Evolutionary conservation across 1,140 invertebrate genomes (phyloP), one percentile per base, ranked within the genome.

Genomic region (Ceratosolen solmsi): DNA sequence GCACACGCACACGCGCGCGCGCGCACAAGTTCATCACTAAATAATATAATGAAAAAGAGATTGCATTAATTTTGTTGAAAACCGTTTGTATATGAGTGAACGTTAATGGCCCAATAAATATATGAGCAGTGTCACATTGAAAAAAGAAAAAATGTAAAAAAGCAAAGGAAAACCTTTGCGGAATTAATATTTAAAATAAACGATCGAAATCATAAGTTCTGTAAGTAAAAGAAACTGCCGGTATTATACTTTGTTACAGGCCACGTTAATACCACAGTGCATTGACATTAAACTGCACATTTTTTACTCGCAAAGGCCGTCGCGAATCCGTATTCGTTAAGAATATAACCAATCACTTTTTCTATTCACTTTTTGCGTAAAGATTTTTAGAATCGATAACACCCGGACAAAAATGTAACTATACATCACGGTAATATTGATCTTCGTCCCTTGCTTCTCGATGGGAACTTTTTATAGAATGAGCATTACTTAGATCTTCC

Each of bases 311-410:
- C 15, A 36, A 36, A 17, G 60, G 15, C 30, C 30, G 60, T 65
- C 60, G 36, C 30, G 60, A 30, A 36, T 20, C 36, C 30, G 30
- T 9, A 65, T 65, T 65, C 17, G 4, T 65, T 65, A 22, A 36
- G 30, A 65, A 36, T 65, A 36, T 5, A 65, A 65, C 30, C 60
- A 65, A 65, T 65, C 33, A 13, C 60, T 65, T 65, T 65, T 65
- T 65, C 13, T 20, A 15, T 20, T 36, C 7, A 20, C 36, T 65
- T 65, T 8, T 65, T 65, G 30, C 13, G 15, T 65, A 65, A 60
- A 9, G 25, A 65, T 65, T 3, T 33, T 65, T 22, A 2, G 4
- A 60, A 65, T 36, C 60, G 30, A 36, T 36, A 20, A 9, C 11
- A 30, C 9, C 25, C n/a, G 3, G 2, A 13, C 13, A 30, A 60